These are phyloP conservation scores for Protodeltote pygarga DNA, from an alignment of 2,888 invertebrate genomes.

Conservation along the genomic window DNA sequence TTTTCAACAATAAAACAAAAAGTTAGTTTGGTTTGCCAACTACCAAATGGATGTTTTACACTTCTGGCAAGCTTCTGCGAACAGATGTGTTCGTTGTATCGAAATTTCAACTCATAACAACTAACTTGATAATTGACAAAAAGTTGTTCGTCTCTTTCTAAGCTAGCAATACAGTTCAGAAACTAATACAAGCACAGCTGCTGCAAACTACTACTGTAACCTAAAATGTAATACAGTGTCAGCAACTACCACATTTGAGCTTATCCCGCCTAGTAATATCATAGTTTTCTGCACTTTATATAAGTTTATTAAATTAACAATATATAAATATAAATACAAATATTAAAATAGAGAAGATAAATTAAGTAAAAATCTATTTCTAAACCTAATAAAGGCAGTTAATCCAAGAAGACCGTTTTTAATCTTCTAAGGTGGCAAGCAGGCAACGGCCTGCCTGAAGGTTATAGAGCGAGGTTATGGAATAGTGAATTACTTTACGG, in stretches of 20 bases:
- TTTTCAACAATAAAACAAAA: conserved; percentile 26
- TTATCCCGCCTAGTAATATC: conserved; percentile 3
- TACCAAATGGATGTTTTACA: conserved; percentile 26
- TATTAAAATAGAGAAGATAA: too few species aligned
- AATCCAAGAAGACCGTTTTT: too few species aligned
- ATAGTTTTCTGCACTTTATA: background rate
- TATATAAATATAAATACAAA: too few species aligned
- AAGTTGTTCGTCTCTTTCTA: conserved; percentile 25
- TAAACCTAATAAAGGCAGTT: too few species aligned
- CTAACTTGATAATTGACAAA: conserved; percentile 19
- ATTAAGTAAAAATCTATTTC: too few species aligned
- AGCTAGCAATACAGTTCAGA: conserved; percentile 32
- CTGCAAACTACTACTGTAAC: conserved; percentile 30
- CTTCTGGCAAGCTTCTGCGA: background rate
- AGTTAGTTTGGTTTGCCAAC: conserved; percentile 7
- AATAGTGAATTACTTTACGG: too few species aligned
- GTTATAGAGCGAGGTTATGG: too few species aligned
- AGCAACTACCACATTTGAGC: conserved; percentile 21
- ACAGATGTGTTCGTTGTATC: too few species aligned
- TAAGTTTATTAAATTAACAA: background rate
- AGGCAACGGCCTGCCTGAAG: too few species aligned
- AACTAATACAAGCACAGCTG: conserved; percentile 51
- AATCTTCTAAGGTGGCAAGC: too few species aligned
- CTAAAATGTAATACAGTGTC: conserved; percentile 37
- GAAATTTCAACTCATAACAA: conserved; percentile 1